These are phyloP conservation scores for Malurus cyaneus DNA, from an alignment of 2,113 vertebrate species.

Conservation along the genomic window DNA sequence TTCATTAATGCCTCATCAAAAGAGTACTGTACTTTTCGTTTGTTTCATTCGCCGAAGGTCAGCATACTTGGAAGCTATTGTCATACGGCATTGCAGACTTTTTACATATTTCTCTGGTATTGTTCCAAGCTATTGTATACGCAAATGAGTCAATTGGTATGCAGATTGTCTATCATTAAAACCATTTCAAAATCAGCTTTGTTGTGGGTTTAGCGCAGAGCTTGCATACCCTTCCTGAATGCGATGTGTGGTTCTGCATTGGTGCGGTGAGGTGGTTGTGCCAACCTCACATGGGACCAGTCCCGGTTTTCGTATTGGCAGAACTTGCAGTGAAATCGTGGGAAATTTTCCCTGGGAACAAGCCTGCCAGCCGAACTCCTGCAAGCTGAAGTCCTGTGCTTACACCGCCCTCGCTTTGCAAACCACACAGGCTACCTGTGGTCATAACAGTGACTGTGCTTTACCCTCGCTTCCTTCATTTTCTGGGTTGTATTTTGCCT, in stretches of 20 bases:
- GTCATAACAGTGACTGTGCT: fast-evolving
- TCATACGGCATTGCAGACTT: conserved; percentile 68
- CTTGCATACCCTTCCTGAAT: conserved; percentile 49
- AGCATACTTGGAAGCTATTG: conserved; percentile 74
- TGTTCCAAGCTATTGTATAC: conserved; percentile 64
- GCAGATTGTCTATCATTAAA: conserved; percentile 79
- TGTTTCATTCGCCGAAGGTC: conserved; percentile 71
- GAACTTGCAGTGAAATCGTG: neutral
- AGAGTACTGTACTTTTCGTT: conserved; percentile 63
- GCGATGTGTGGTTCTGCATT: neutral
- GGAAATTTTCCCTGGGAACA: neutral
- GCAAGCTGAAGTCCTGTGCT: neutral
- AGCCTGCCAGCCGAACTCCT: neutral
- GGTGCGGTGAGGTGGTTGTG: neutral
- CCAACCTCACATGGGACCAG: neutral
- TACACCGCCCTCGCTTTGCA: neutral
- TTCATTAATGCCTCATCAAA: conserved; percentile 72
- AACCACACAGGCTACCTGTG: fast-evolving
- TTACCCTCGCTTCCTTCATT: neutral
- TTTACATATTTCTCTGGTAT: conserved; percentile 69
- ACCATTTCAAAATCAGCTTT: conserved; percentile 73
- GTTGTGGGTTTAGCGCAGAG: conserved; percentile 55
- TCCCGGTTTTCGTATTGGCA: neutral
- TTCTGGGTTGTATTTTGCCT: neutral
- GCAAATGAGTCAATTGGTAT: conserved; percentile 74